These are phyloP conservation scores for Melieria crassipennis DNA, from an alignment of 2,888 invertebrate species.

Conservation along the genomic window DNA sequence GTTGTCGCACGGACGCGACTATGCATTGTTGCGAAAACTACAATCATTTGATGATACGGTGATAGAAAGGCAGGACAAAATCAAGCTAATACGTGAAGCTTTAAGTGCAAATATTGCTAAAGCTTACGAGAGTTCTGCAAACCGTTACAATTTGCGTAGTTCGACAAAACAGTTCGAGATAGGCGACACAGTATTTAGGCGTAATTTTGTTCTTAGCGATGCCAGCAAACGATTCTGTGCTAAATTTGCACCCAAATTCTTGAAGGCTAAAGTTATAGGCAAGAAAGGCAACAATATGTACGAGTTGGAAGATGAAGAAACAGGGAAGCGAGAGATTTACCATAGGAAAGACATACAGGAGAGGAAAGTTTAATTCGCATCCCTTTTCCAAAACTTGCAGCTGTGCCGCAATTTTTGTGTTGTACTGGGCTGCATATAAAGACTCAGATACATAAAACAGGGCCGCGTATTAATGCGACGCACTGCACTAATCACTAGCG, in stretches of 20 bases:
- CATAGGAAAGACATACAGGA: slow-evolving; percentile 12
- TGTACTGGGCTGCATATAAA: too few relatives aligned
- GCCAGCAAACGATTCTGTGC: slow-evolving; percentile 1
- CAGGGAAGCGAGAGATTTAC: background rate
- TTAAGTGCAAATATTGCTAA: background rate
- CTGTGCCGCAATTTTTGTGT: too few relatives aligned
- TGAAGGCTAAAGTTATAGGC: slow-evolving; percentile 4
- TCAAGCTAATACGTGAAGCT: background rate
- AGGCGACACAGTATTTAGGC: slow-evolving; percentile 3
- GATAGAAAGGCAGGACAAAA: background rate
- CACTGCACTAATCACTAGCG: too few relatives aligned
- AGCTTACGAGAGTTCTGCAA: slow-evolving; percentile 3
- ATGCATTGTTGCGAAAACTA: slow-evolving; percentile 7
- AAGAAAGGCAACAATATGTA: background rate
- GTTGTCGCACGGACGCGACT: slow-evolving; percentile 19
- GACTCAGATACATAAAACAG: too few relatives aligned
- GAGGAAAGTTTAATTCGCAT: background rate
- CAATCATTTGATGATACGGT: background rate
- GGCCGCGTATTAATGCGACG: too few relatives aligned
- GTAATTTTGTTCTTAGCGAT: slow-evolving; percentile 13
- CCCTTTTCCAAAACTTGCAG: too few relatives aligned
- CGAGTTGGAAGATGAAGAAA: background rate
- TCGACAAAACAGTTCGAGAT: background rate
- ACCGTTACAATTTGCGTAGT: slow-evolving; percentile 16
- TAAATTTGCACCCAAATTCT: slow-evolving; percentile 14